Percentiles rank a stretch among this genome's conserved stretches.
These are phyloP conservation scores for Pardalotus punctatus DNA, from an alignment of 2,113 vertebrate genomes.

Conservation along the genomic window DNA sequence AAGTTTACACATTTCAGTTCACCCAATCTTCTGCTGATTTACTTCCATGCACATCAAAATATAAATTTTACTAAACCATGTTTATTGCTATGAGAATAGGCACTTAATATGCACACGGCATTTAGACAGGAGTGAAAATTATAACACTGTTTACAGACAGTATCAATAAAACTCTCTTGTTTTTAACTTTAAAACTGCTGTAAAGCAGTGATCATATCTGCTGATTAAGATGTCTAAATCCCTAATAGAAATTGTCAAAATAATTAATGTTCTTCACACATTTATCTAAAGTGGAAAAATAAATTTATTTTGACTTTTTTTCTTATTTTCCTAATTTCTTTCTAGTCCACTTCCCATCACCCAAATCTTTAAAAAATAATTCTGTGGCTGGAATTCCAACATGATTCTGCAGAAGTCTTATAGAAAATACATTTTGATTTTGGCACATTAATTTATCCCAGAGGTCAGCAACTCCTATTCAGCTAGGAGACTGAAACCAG, in stretches of 20 bases:
- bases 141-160: background rate
- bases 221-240: background rate
- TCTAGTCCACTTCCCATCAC: background rate
- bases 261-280: background rate
- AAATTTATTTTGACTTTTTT: background rate
- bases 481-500: background rate
- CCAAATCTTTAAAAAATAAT: background rate
- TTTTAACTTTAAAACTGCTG: background rate
- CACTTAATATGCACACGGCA: slow-evolving; percentile 32
- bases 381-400: background rate
- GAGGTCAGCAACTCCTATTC: background rate
- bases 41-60: slow-evolving; percentile 29
- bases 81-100: background rate
- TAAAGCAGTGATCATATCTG: background rate
- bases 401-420: background rate
- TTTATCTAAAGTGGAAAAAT: background rate
- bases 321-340: background rate
- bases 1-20: slow-evolving; percentile 55
- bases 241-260: background rate
- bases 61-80: background rate
- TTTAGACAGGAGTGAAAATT: background rate
- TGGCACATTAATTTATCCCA: background rate
- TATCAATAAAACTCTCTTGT: background rate
- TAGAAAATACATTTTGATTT: background rate
- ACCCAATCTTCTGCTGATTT: slow-evolving; percentile 50